These are phyloP conservation scores for Adoxophyes honmai DNA, from an alignment of 1,140 invertebrate genomes.

Conservation along the genomic window DNA sequence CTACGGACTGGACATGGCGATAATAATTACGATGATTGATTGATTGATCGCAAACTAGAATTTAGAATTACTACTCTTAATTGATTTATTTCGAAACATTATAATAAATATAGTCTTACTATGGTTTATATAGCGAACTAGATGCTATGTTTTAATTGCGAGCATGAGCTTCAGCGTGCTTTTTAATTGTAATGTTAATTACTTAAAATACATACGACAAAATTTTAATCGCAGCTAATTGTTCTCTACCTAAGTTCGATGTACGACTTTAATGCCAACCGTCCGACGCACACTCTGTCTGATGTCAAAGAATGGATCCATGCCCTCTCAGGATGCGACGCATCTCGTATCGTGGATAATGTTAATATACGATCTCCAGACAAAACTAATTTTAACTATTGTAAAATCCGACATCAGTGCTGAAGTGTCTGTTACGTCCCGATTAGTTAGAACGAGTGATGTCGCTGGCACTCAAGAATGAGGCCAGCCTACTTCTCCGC, in stretches of 20 bases:
- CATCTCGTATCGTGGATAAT: background rate
- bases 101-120: conserved; percentile 10
- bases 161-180: conserved; percentile 7
- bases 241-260: background rate
- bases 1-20: background rate
- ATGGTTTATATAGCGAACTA: conserved; percentile 6
- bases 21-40: conserved; percentile 3
- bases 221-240: background rate
- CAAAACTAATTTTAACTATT: background rate
- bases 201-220: background rate
- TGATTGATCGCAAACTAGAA: conserved; percentile 9
- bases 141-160: conserved; percentile 13
- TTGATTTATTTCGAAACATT: conserved; percentile 11
- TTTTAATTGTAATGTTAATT: conserved; percentile 8
- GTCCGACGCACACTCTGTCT: conserved; percentile 6
- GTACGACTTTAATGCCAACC: background rate
- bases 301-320: background rate
- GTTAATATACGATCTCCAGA: background rate
- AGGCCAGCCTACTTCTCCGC: too few relatives aligned
- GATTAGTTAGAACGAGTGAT: too few relatives aligned
- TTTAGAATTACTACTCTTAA: conserved; percentile 11
- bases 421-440: too few relatives aligned
- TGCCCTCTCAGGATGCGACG: background rate
- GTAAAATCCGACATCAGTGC: background rate
- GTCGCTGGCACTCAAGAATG: too few relatives aligned